Conservation (phyloP, 2,113 vertebrate species). For the Brachirus orientalis region DNA sequence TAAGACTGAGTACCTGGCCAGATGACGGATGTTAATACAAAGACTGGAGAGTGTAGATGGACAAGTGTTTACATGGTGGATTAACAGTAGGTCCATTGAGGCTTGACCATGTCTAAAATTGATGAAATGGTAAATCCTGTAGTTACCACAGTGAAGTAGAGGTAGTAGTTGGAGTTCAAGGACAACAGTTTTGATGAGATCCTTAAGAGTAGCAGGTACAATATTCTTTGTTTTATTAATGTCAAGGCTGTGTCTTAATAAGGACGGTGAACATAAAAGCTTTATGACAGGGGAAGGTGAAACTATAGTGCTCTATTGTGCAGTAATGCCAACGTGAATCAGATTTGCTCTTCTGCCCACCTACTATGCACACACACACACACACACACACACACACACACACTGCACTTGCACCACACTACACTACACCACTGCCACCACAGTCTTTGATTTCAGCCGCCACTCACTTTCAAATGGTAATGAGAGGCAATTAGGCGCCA, state of each 20-base stretch:
- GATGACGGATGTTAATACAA: conserved; percentile 8
- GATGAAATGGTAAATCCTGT: not conserved
- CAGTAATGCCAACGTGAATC: conserved; percentile 24
- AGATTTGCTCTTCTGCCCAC: conserved; percentile 31
- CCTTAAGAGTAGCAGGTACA: not conserved
- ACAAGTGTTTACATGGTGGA: not conserved
- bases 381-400: not conserved
- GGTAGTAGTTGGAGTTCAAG: conserved; percentile 10
- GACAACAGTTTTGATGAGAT: not conserved
- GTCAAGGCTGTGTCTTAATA: not conserved
- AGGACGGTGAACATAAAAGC: not conserved
- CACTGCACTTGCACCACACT: conserved; percentile 2
- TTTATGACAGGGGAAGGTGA: conserved; percentile 12
- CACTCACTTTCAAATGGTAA: conserved; percentile 81
- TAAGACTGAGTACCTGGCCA: conserved; percentile 9
- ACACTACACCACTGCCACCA: conserved; percentile 43
- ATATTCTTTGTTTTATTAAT: conserved; percentile 1
- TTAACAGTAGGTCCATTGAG: too few relatives aligned
- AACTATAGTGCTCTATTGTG: conserved; percentile 32
- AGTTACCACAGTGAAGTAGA: conserved; percentile 1
- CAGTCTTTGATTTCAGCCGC: conserved; percentile 68
- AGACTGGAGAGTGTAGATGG: conserved; percentile 1
- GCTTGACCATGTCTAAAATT: not conserved
- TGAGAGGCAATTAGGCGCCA: conserved; percentile 79
- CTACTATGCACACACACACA: conserved; percentile 9